Evolutionary conservation across 2,113 vertebrate genomes (phyloP).

Genomic region (Aix galericulata): DNA sequence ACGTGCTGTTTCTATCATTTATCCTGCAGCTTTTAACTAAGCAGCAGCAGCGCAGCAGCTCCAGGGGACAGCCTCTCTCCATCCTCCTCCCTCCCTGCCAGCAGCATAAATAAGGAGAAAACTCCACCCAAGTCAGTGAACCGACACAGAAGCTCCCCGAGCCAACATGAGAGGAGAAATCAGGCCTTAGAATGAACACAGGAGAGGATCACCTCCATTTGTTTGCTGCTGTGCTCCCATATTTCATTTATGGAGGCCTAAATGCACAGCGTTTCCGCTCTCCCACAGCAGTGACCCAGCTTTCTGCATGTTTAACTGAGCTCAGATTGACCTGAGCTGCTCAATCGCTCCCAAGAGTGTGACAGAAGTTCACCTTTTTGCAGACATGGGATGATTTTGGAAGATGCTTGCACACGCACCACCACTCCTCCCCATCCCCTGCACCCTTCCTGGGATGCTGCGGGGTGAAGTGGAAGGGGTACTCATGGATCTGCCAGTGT

Average conservation of each 20-base stretch:
- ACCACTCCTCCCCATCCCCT: neutral
- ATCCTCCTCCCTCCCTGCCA: neutral
- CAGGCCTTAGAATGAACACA: neutral
- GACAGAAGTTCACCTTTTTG: neutral
- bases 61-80: neutral
- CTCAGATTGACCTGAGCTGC: neutral
- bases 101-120: neutral
- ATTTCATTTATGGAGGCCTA: neutral
- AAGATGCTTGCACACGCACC: rapidly evolving
- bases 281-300: neutral
- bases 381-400: neutral
- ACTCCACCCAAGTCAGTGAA: neutral
- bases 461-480: neutral
- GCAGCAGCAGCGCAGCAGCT: neutral
- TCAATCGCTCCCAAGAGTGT: rapidly evolving
- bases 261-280: neutral
- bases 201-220: neutral
- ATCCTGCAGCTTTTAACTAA: neutral
- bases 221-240: neutral
- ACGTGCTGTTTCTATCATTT: neutral
- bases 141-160: neutral
- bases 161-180: neutral
- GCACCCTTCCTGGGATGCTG: neutral
- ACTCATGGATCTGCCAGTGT: rapidly evolving
- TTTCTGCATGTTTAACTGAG: neutral